phyloP scores from a whole-genome alignment of 2,113 vertebrate species.

The Promerops cafer region DNA sequence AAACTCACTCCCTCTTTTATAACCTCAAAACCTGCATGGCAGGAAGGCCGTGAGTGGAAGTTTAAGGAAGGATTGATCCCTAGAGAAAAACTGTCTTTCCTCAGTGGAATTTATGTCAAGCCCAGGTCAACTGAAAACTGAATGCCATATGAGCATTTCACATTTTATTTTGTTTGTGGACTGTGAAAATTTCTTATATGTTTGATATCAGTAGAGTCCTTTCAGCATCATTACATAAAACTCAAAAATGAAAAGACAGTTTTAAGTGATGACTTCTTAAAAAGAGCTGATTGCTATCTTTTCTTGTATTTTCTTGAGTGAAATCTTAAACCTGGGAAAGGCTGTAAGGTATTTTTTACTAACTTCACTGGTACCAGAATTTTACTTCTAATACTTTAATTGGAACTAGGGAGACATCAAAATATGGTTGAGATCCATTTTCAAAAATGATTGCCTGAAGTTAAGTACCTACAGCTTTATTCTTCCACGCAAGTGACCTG shows the following conservation, averaged over 20 bases:
- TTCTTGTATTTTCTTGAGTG: neutral
- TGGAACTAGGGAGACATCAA: neutral
- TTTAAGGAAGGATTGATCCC: neutral
- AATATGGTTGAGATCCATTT: neutral
- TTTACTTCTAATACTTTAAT: neutral
- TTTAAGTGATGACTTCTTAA: neutral
- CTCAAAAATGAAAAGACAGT: neutral
- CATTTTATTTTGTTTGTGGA: neutral
- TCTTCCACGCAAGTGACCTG: conserved; percentile 16
- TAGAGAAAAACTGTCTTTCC: neutral
- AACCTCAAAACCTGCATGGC: neutral
- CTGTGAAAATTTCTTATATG: neutral
- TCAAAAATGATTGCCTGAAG: conserved; percentile 7
- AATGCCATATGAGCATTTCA: neutral
- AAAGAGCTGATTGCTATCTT: neutral
- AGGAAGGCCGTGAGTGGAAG: neutral
- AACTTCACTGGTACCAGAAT: neutral
- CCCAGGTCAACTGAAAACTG: neutral
- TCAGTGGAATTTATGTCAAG: neutral
- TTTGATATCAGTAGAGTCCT: neutral
- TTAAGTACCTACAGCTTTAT: neutral
- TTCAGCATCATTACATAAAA: neutral
- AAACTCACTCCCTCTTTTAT: neutral
- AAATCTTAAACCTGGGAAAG: neutral
- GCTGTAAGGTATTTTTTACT: neutral